Evolutionary conservation across 2,888 invertebrate genomes (phyloP), one percentile per base, ranked within the genome.

Genomic region (Folsomia manolachei): DNA sequence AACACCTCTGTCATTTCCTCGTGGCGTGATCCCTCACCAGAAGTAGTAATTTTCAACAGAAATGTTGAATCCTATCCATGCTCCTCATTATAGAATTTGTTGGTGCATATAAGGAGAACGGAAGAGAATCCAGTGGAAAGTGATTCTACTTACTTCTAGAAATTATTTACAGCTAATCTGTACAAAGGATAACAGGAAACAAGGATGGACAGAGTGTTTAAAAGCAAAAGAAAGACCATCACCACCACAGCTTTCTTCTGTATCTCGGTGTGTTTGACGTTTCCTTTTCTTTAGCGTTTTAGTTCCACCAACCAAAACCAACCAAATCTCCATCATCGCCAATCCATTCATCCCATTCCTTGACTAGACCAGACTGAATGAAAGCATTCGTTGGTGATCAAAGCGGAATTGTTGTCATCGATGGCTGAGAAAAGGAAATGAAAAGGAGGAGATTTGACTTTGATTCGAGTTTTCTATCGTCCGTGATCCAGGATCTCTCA

Each of bases 201-300:
- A n/a, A n/a, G n/a, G n/a, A n/a, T n/a, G n/a, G n/a, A n/a, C n/a
- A n/a, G n/a, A n/a, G n/a, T n/a, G n/a, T n/a, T n/a, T n/a, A n/a
- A n/a, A 39, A 39, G 39, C 39, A 24, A 14, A 18, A 62, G 62
- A 62, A 62, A 62, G 24, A 25, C 21, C 23, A 62, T 62, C 62
- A 25, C 62, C 25, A 24, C 39, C 39, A 39, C 39, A 4, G 39
- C 39, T 39, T 9, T 39, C 4, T 39, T 39, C 39, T 39, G 4
- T 39, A 24, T 25, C 24, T 25, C 62, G 19, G 24, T 24, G 62
- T 62, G 62, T 62, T 62, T 62, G 62, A 62, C 24, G 62, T 62
- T 62, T 62, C 62, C 62, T 62, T 62, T 62, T 62, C 62, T 62
- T 62, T 62, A 62, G 62, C 62, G 62, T 62, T 62, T 62, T 62